A percentile compares a stretch with the other conserved stretches of the same genome.
Conservation (phyloP, 2,888 invertebrate species). For the Caenorhabditis drosophilae region DNA sequence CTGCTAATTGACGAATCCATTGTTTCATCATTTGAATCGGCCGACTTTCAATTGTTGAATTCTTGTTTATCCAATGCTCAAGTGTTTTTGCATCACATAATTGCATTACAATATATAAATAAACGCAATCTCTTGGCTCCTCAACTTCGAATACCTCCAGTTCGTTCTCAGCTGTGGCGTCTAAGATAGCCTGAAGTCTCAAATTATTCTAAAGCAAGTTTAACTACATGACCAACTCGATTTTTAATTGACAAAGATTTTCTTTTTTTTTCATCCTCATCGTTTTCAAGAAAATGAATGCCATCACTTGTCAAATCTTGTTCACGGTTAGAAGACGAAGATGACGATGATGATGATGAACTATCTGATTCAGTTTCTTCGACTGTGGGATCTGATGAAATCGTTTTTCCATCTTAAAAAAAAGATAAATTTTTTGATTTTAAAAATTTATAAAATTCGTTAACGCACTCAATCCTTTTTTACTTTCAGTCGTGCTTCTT, state of each 20-base stretch:
- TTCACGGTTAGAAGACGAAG: slow-evolving; percentile 2
- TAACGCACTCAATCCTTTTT: slow-evolving; percentile 8
- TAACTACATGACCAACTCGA: background rate
- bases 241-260: slow-evolving; percentile 17
- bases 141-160: slow-evolving; percentile 18
- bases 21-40: slow-evolving; percentile 30
- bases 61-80: slow-evolving; percentile 81
- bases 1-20: slow-evolving; percentile 84
- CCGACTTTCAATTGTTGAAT: slow-evolving; percentile 41
- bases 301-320: slow-evolving; percentile 14
- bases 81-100: slow-evolving; percentile 74
- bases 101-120: slow-evolving; percentile 45
- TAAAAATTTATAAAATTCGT: too few species aligned
- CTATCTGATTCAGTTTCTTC: slow-evolving; percentile 2
- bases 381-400: too few species aligned
- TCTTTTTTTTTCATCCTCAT: slow-evolving; percentile 10
- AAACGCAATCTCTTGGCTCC: slow-evolving; percentile 18
- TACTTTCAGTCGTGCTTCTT: slow-evolving; percentile 31
- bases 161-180: slow-evolving; percentile 25
- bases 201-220: background rate
- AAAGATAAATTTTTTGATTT: too few species aligned
- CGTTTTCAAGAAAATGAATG: slow-evolving; percentile 16
- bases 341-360: slow-evolving; percentile 9
- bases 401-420: too few species aligned
- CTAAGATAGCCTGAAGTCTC: slow-evolving; percentile 22